These are phyloP conservation scores for Anableps anableps DNA, from an alignment of 2,797 vertebrate genomes.

Conservation along the genomic window DNA sequence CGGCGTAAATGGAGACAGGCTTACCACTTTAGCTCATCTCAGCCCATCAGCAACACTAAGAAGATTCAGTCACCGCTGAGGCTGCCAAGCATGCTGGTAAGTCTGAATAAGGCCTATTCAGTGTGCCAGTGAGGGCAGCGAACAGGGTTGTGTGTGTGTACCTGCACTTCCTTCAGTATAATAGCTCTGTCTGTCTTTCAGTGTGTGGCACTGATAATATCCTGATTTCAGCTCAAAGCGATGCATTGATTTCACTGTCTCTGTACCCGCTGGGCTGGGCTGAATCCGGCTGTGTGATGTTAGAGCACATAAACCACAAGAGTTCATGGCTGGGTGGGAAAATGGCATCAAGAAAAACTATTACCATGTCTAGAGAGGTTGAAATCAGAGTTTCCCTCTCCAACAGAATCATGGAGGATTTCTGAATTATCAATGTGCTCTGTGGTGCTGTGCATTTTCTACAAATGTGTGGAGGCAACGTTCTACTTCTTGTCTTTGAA, in stretches of 20 bases:
- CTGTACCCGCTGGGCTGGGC: slow-evolving; percentile 32
- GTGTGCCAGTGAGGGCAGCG: slow-evolving; percentile 43
- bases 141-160: slow-evolving; percentile 40
- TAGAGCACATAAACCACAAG: slow-evolving; percentile 36
- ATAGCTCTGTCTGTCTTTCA: slow-evolving; percentile 56
- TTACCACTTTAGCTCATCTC: slow-evolving; percentile 70
- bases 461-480: neutral
- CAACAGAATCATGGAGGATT: slow-evolving; percentile 41
- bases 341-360: slow-evolving; percentile 37
- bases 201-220: slow-evolving; percentile 44
- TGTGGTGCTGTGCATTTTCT: slow-evolving; percentile 17
- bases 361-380: slow-evolving; percentile 44
- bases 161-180: slow-evolving; percentile 50
- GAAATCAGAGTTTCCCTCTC: slow-evolving; percentile 51
- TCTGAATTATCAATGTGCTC: slow-evolving; percentile 54
- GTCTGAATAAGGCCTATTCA: slow-evolving; percentile 78
- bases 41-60: slow-evolving; percentile 67
- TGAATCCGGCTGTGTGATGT: slow-evolving; percentile 52
- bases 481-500: slow-evolving; percentile 28
- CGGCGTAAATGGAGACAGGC: slow-evolving; percentile 63
- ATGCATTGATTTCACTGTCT: slow-evolving; percentile 36
- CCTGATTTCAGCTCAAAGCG: slow-evolving; percentile 46
- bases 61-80: slow-evolving; percentile 58
- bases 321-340: slow-evolving; percentile 33
- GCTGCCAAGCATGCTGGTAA: slow-evolving; percentile 81